Base-by-base conservation (phyloP, 2,888 invertebrate genomes). In the Heliconius ethilla region DNA sequence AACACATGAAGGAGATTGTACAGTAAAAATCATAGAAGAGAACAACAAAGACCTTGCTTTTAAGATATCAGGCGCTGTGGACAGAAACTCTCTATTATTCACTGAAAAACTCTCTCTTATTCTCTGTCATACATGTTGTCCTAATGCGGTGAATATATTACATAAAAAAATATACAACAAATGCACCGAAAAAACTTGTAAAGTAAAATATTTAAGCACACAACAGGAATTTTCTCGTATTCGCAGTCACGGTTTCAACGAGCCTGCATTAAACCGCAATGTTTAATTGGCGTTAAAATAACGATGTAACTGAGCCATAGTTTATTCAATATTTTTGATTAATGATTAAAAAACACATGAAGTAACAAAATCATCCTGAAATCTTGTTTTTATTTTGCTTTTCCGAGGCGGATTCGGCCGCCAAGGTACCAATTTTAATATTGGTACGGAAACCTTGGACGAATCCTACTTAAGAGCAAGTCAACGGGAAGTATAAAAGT, bases 251-350 rank as follows among this genome's bases (percentile, higher is more conserved):
- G 87, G 86, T 85, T 83, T 86, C 81, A 82, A 84, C 85, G 81
- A 82, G 81, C 82, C 79, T 82, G 83, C 84, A 84, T 85, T 88
- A 90, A 88, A 87, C 87, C 89, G 86, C 89, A 86, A 83, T 75
- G 89, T 87, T 90, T 92, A 92, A 92, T 92, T 92, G 91, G 90
- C 92, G 90, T 91, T 90, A 93, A 93, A 92, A 93, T 93, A 93
- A 93, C 90, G 92, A 92, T 86, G 91, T 90, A 89, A 91, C 89
- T 88, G 85, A 88, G 89, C 88, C 88, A 87, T 86, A 85, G 85
- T 87, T 84, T 85, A 85, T 78, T 79, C 77, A 77, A 80, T 77
- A 80, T 78, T 78, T 81, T 69, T 69, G 25, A 40, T 69, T 40
- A 40, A 69, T 45, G 7, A 45, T 67, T 15, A n/a, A 25, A 37